Conservation (phyloP, 2,113 vertebrate genomes). For the Bostrychus sinensis region DNA sequence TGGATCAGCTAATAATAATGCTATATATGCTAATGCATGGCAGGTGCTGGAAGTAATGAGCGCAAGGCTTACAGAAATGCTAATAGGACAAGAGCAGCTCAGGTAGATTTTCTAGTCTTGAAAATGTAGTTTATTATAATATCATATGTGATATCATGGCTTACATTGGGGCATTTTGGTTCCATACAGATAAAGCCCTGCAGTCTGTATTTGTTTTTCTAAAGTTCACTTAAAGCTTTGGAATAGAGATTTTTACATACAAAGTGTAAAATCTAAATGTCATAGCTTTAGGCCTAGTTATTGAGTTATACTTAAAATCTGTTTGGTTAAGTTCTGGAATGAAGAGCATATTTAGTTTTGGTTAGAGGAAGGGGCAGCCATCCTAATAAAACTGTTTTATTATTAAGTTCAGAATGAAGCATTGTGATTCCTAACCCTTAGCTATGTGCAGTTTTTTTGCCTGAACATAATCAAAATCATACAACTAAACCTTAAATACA, state of each 20-base stretch:
- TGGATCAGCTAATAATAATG: constrained; percentile 13
- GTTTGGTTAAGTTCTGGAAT: not conserved
- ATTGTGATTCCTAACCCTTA: not conserved
- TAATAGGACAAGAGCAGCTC: constrained; percentile 34
- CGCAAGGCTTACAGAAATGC: constrained; percentile 56
- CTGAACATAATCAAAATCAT: too few relatives aligned
- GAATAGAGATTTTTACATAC: not conserved
- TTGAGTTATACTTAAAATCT: too few relatives aligned
- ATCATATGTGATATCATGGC: not conserved
- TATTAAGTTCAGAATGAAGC: not conserved
- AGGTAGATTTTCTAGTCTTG: constrained; percentile 14
- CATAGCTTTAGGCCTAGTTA: not conserved
- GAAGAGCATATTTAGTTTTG: not conserved
- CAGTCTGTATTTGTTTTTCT: not conserved
- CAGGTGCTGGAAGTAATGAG: constrained; percentile 54
- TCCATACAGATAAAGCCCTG: too few relatives aligned
- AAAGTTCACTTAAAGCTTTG: not conserved
- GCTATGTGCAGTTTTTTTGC: too few relatives aligned
- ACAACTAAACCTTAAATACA: too few relatives aligned
- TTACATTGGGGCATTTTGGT: not conserved
- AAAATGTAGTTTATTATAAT: not conserved
- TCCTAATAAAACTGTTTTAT: not conserved
- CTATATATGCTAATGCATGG: constrained; percentile 52
- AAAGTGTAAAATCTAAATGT: too few relatives aligned
- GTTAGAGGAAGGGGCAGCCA: not conserved